These are phyloP conservation scores for Hydrocynus forskahlii DNA, from an alignment of 2,797 vertebrate species.

Conservation along the genomic window DNA sequence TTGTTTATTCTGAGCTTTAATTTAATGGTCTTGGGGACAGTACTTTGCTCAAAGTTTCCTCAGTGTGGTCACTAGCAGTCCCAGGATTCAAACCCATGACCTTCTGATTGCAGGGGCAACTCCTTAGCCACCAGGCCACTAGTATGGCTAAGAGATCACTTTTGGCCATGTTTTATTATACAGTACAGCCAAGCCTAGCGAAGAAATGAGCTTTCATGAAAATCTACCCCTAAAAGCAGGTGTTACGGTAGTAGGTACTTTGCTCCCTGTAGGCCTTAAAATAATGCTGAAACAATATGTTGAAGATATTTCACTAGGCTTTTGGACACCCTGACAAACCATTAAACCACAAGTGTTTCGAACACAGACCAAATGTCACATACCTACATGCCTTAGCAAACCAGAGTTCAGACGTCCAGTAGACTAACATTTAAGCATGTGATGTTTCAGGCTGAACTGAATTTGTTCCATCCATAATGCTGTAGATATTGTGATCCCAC, in stretches of 20 bases:
- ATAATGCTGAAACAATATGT: neutral
- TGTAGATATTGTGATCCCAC: neutral
- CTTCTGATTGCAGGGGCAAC: too few relatives aligned
- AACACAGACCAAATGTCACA: constrained; percentile 20
- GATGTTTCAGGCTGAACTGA: constrained; percentile 12
- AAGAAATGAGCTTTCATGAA: neutral
- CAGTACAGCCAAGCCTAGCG: neutral
- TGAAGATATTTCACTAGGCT: neutral
- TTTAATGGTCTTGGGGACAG: too few relatives aligned
- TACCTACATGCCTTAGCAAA: constrained; percentile 2
- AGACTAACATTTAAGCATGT: constrained; percentile 2
- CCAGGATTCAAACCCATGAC: too few relatives aligned
- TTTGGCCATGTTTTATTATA: neutral
- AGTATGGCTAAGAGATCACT: neutral
- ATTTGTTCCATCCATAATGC: constrained; percentile 12
- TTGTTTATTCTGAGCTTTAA: too few relatives aligned
- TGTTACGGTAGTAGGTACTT: neutral
- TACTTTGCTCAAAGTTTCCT: too few relatives aligned
- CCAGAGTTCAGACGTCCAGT: constrained; percentile 15
- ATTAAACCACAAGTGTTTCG: neutral
- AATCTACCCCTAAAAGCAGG: neutral
- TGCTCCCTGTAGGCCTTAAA: neutral
- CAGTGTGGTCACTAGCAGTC: too few relatives aligned
- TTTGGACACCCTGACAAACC: constrained; percentile 1
- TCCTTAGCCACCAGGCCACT: too few relatives aligned